Evolutionary conservation across 92 coral and sea anemone genomes (phyloP).

Genomic region (Palythoa heliodiscus): DNA sequence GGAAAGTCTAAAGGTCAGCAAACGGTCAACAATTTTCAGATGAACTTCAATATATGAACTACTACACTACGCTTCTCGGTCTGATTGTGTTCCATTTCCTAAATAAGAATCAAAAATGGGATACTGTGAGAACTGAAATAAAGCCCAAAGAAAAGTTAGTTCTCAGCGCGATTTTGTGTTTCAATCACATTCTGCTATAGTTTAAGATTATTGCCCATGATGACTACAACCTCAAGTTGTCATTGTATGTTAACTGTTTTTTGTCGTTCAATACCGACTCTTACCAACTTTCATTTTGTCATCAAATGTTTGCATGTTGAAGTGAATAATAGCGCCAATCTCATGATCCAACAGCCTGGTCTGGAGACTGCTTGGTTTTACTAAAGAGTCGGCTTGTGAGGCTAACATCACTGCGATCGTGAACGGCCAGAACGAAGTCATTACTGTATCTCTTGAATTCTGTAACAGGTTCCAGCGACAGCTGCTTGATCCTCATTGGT

Average conservation of each 20-base stretch:
- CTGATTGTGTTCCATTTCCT: too few species aligned
- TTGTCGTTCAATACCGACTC: neutral
- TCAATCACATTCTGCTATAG: too few species aligned
- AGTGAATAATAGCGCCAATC: slow-evolving; percentile 84
- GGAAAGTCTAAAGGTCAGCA: too few species aligned
- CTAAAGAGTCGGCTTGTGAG: neutral
- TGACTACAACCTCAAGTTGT: too few species aligned
- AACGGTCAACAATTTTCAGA: too few species aligned
- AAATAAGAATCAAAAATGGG: too few species aligned
- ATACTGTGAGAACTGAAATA: too few species aligned
- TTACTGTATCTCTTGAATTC: neutral
- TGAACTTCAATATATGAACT: too few species aligned
- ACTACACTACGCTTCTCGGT: too few species aligned
- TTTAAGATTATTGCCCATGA: too few species aligned
- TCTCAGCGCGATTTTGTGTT: too few species aligned
- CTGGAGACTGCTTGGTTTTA: slow-evolving; percentile 71
- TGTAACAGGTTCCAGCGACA: neutral
- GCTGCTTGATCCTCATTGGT: neutral
- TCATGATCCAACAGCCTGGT: slow-evolving; percentile 81
- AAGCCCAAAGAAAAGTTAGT: too few species aligned
- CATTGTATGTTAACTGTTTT: neutral
- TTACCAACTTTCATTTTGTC: slow-evolving; percentile 68
- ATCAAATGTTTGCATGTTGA: slow-evolving; percentile 83
- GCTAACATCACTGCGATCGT: neutral
- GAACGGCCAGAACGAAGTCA: neutral